Evolutionary conservation across 2,113 vertebrate species (phyloP).

Genomic region (Rhineura floridana): DNA sequence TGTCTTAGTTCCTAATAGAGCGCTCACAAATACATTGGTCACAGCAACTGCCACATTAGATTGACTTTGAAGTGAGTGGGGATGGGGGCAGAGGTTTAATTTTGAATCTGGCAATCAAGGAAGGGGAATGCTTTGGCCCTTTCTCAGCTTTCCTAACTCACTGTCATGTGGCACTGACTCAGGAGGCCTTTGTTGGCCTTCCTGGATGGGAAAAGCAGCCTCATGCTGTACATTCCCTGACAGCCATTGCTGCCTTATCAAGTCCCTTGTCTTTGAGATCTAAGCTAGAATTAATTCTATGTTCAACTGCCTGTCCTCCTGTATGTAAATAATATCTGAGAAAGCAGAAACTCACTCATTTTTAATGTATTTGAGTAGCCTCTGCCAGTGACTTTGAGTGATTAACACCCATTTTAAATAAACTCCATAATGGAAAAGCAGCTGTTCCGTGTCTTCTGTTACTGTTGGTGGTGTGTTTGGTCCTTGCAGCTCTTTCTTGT

Average conservation of each 20-base stretch:
- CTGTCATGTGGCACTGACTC: background rate
- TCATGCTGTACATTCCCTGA: background rate
- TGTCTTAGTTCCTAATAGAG: background rate
- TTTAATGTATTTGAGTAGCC: background rate
- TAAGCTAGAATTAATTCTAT: background rate
- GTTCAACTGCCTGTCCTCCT: background rate
- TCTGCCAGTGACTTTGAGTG: background rate
- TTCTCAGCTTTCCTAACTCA: background rate
- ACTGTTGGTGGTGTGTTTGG: background rate
- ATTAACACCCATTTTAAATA: constrained; percentile 3
- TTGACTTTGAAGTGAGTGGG: background rate
- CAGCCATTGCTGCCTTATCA: background rate
- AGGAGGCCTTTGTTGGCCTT: background rate
- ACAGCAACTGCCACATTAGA: background rate
- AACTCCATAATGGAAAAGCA: background rate
- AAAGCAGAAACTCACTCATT: background rate
- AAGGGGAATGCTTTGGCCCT: background rate
- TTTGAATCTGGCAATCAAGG: background rate
- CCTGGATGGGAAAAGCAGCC: background rate
- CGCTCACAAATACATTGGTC: background rate
- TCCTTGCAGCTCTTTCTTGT: background rate
- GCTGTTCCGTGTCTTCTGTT: background rate
- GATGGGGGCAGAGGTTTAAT: background rate
- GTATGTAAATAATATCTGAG: background rate
- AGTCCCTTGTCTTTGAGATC: background rate